These are phyloP conservation scores for Hyles euphorbiae DNA, from an alignment of 1,140 invertebrate species.

Conservation along the genomic window DNA sequence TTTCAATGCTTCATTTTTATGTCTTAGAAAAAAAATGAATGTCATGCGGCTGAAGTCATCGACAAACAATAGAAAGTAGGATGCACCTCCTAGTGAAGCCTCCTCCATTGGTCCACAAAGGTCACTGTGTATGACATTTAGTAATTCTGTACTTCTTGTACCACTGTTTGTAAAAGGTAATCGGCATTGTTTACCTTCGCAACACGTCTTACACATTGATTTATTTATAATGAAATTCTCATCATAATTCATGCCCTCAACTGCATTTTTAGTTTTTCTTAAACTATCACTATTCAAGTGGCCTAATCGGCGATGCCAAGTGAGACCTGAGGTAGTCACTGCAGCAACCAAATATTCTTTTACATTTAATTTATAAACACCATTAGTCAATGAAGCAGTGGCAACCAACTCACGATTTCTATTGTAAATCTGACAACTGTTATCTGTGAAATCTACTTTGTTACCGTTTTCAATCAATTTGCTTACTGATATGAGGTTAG, in stretches of 20 bases:
- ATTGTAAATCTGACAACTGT: no score
- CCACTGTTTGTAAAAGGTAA: constrained; percentile 6
- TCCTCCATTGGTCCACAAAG: constrained; percentile 18
- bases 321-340: background rate
- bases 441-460: background rate
- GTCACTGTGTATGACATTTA: constrained; percentile 32
- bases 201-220: constrained; percentile 4
- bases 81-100: constrained; percentile 13
- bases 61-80: constrained; percentile 23
- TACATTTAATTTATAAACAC: constrained; percentile 9
- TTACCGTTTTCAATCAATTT: no score
- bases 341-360: background rate
- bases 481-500: no score
- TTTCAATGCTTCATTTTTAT: constrained; percentile 18
- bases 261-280: constrained; percentile 15
- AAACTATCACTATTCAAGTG: constrained; percentile 18
- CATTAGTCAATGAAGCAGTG: constrained; percentile 5
- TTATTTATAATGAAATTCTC: constrained; percentile 6
- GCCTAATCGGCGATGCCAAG: constrained; percentile 24
- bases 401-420: background rate
- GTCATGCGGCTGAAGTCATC: constrained; percentile 23
- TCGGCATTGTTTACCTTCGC: constrained; percentile 13
- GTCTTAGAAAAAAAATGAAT: constrained; percentile 17
- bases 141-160: constrained; percentile 8
- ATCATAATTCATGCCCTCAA: constrained; percentile 3